A percentile compares a stretch with the other conserved stretches of the same genome.
Evolutionary conservation across 92 coral and sea anemone species (phyloP).

Genomic region (Anthopleura xanthogrammica): DNA sequence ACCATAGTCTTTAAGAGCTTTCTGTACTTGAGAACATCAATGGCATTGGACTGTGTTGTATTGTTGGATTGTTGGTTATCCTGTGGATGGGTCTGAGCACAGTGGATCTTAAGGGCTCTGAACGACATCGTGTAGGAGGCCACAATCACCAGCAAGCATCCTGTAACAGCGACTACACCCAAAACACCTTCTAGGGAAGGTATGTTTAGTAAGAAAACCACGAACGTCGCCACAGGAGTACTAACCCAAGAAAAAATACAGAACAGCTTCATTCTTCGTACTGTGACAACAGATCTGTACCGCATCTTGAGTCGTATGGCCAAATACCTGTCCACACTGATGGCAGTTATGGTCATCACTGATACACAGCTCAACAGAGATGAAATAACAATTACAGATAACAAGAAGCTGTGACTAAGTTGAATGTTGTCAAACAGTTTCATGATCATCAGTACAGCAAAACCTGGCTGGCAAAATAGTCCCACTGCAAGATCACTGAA

Average conservation of each 20-base stretch:
- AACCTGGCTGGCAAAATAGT: conserved; percentile 4
- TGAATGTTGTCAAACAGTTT: not conserved
- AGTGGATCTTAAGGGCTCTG: conserved; percentile 16
- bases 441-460: not conserved
- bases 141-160: not conserved
- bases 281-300: conserved; percentile 21
- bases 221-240: not conserved
- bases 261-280: conserved; percentile 4
- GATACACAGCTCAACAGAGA: conserved; percentile 10
- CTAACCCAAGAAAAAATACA: not conserved
- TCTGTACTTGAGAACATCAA: conserved; percentile 22
- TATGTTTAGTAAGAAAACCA: not conserved
- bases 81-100: conserved; percentile 7
- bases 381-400: not conserved
- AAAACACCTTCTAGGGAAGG: not conserved
- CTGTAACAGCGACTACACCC: not conserved
- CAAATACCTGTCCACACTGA: conserved; percentile 26
- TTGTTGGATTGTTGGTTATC: conserved; percentile 1
- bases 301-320: conserved; percentile 30
- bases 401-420: not conserved
- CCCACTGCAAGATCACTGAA: conserved; percentile 11
- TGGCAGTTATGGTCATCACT: conserved; percentile 20
- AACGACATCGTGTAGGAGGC: conserved; percentile 11
- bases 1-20: conserved; percentile 24
- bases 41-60: not conserved